Conservation (phyloP, 2,888 invertebrate genomes). For the Emesis furor region DNA sequence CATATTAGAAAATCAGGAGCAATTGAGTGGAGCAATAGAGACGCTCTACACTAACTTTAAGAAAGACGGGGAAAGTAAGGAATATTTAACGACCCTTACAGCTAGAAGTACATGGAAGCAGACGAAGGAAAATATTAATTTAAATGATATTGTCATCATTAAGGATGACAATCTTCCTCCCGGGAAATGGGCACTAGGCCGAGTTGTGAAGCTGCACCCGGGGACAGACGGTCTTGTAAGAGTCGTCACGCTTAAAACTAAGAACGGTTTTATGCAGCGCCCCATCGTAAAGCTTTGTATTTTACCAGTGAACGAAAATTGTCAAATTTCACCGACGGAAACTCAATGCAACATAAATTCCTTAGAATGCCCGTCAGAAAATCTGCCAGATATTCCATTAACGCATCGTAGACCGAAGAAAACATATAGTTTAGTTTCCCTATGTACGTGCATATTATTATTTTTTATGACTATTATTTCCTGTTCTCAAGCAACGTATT, state of each 20-base stretch:
- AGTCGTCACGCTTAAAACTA: slow-evolving; percentile 29
- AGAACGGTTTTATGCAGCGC: slow-evolving; percentile 10
- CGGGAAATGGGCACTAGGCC: slow-evolving; percentile 11
- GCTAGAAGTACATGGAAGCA: slow-evolving; percentile 24
- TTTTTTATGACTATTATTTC: not conserved
- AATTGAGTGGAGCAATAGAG: too few relatives aligned
- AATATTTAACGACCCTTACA: slow-evolving; percentile 11
- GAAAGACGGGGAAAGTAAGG: too few relatives aligned
- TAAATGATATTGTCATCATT: slow-evolving; percentile 29
- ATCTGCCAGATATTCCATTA: not conserved
- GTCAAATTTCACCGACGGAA: not conserved
- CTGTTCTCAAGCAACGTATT: too few relatives aligned
- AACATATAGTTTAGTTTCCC: not conserved
- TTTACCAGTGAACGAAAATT: not conserved
- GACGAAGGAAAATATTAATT: slow-evolving; percentile 3
- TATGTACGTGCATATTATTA: not conserved
- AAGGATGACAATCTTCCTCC: slow-evolving; percentile 23
- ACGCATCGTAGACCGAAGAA: not conserved
- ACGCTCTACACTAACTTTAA: too few relatives aligned
- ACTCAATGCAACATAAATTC: not conserved
- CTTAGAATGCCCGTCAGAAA: not conserved
- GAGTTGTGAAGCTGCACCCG: slow-evolving; percentile 29
- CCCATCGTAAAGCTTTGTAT: slow-evolving; percentile 11
- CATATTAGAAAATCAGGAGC: too few relatives aligned
- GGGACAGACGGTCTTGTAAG: slow-evolving; percentile 1